Percentiles rank a stretch among this genome's conserved stretches.
These are phyloP conservation scores for Coendou prehensilis DNA, from an alignment of 2,797 vertebrate species.

Conservation along the genomic window DNA sequence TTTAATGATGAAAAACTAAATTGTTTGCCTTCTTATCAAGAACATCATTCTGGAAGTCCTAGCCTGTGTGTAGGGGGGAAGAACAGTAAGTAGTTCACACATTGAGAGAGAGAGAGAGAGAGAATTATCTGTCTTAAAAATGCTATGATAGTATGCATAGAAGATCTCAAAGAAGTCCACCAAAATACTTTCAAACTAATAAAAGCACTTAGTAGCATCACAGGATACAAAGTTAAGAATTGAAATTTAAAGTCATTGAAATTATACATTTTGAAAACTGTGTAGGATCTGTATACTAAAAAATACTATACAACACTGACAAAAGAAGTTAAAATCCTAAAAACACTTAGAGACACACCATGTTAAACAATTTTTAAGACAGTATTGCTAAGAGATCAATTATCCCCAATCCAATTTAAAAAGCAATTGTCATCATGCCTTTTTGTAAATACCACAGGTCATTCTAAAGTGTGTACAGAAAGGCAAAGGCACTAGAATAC, in stretches of 20 bases:
- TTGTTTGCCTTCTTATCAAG: background rate
- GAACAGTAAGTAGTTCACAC: background rate
- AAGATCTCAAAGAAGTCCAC: background rate
- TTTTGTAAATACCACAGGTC: background rate
- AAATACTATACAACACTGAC: background rate
- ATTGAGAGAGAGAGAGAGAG: background rate
- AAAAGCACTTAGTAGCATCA: background rate
- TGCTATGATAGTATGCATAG: background rate
- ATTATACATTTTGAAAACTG: background rate
- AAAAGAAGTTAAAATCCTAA: background rate
- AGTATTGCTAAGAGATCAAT: background rate
- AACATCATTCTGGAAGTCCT: background rate
- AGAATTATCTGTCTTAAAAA: background rate
- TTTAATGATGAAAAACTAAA: background rate
- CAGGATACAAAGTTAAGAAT: background rate
- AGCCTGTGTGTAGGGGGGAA: background rate
- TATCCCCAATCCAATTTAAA: background rate
- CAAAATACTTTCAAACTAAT: slow-evolving; percentile 24
- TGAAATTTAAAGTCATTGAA: background rate
- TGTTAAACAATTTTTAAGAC: background rate
- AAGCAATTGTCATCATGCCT: background rate
- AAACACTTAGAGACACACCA: background rate
- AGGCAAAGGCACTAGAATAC: background rate
- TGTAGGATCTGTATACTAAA: background rate
- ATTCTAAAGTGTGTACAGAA: background rate